These are phyloP conservation scores for Lycocorax pyrrhopterus DNA, from an alignment of 2,113 vertebrate species.

Conservation along the genomic window DNA sequence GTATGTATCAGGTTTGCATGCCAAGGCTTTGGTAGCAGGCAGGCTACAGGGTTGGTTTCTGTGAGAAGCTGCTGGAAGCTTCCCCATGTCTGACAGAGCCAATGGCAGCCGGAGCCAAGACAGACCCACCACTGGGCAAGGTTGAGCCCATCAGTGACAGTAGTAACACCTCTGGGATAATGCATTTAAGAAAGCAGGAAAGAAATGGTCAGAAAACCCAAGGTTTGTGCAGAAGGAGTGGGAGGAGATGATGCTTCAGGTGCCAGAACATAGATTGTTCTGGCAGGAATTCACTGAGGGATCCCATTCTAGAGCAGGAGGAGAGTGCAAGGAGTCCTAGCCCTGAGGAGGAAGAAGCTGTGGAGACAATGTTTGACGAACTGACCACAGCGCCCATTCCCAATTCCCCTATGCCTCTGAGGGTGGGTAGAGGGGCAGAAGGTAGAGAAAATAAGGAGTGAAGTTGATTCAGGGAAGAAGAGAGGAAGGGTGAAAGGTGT, in stretches of 20 bases:
- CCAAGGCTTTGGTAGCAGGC: not conserved
- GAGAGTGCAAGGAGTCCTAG: not conserved
- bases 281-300: not conserved
- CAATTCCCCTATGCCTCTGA: too few relatives aligned
- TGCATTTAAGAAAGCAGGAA: not conserved
- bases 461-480: not conserved
- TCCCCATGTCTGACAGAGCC: not conserved
- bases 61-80: not conserved
- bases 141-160: rapidly evolving
- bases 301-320: not conserved
- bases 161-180: not conserved
- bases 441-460: not conserved
- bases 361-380: not conserved
- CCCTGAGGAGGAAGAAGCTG: not conserved
- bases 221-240: too few relatives aligned
- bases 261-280: not conserved
- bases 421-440: not conserved
- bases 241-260: not conserved
- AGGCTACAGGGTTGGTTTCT: not conserved
- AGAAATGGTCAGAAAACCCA: not conserved
- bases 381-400: not conserved
- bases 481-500: not conserved
- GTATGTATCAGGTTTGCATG: not conserved
- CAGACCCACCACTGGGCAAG: rapidly evolving
- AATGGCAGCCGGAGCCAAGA: not conserved